Evolutionary conservation across 2,797 vertebrate species (phyloP).

Genomic region (Melopsittacus undulatus): DNA sequence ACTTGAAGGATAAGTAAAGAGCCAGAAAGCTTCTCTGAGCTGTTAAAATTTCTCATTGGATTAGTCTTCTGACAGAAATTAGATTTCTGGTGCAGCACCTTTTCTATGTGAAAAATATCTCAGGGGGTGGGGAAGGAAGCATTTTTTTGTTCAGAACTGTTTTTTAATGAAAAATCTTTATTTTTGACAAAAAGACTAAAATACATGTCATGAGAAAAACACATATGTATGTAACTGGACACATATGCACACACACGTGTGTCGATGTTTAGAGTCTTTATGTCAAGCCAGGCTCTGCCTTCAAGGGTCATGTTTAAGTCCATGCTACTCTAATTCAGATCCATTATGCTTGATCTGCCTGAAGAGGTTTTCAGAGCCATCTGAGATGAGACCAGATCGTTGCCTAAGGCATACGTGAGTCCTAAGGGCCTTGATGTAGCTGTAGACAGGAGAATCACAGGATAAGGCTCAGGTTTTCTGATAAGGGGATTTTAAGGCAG

Average conservation of each 20-base stretch:
- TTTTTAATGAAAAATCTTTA: too few relatives aligned
- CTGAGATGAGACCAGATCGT: background rate
- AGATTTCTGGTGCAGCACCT: background rate
- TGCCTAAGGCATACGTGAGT: background rate
- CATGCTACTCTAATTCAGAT: background rate
- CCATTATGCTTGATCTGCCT: background rate
- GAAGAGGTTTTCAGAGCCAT: background rate
- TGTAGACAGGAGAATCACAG: background rate
- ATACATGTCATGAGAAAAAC: background rate
- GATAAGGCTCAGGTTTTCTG: background rate
- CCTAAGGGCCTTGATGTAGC: background rate
- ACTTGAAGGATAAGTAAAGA: background rate
- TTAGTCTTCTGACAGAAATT: background rate
- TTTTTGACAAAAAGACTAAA: background rate
- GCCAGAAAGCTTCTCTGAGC: background rate
- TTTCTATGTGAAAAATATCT: background rate
- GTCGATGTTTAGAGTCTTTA: background rate
- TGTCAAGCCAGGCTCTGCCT: background rate
- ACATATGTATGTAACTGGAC: too few relatives aligned
- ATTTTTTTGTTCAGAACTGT: accelerated
- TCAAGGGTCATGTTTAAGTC: background rate
- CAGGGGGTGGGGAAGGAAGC: accelerated
- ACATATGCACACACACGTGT: accelerated
- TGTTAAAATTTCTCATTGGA: background rate
- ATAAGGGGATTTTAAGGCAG: background rate